Evolutionary conservation across 2,888 invertebrate species (phyloP), one percentile per base, ranked within the genome.

Genomic region (Arrhopalites spinosus): DNA sequence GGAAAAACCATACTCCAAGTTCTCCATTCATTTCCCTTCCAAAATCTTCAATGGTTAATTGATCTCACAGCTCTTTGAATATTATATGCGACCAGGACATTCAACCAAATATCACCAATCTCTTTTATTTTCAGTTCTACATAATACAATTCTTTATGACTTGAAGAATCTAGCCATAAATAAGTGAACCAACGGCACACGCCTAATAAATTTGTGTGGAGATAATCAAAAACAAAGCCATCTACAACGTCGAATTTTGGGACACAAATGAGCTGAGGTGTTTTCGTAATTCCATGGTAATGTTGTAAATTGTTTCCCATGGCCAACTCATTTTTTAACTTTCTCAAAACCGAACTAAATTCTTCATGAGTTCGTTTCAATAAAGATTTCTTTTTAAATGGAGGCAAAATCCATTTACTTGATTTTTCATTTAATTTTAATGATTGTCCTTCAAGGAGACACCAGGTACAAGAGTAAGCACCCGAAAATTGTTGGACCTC

Each of bases 1-100:
- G 75, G 53, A 15, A 59, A 17, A 20, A 66, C 63, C 11, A 76
- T 47, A 11, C 75, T 59, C 78, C 79, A 79, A 2, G 75, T 78
- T 23, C 73, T 61, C 79, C 78, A 80, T 68, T 80, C 80, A 13
- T 73, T 64, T 1, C 77, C 77, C 63, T 80, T 80, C 80, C 79
- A 80, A 68, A 73, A 76, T 43, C 43, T 66, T 29, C 50, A 7
- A 5, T 72, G 29, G 1, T 17, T 25, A 1, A 80, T 27, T 1
- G 69, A 64, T 59, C 79, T 15, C 11, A 67, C 70, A 0, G 61
- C 20, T 29, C 77, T 25, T n/a, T 56, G 45, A 36, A 27, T 50
- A 66, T 77, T 73, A 1, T 17, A 70, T 0, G 79, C 79, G 0
- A 78, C 75, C 64, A 25, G 13, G 61, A 36, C 71, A 1, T 1